Percentiles rank a stretch among this genome's conserved stretches.
Evolutionary conservation across 2,888 invertebrate species (phyloP).

Genomic region (Gisinianus flammeolus): DNA sequence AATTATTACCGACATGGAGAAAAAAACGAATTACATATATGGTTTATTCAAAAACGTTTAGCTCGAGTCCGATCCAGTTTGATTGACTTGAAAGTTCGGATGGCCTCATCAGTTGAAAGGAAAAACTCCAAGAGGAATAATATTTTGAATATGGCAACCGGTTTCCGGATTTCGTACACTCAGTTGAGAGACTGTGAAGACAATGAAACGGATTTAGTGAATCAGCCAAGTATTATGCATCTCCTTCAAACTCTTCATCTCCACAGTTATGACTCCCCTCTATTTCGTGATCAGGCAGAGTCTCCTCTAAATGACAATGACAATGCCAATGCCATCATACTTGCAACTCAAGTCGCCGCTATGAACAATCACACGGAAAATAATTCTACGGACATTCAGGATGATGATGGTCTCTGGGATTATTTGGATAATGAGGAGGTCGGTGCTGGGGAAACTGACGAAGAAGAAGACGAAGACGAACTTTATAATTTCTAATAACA

Average conservation of each 20-base stretch:
- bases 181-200: conserved; percentile 46
- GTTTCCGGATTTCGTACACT: conserved; percentile 52
- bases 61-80: conserved; percentile 54
- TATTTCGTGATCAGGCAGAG: conserved; percentile 17
- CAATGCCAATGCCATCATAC: neutral
- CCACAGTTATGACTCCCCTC: conserved; percentile 5
- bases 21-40: neutral
- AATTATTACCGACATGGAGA: neutral
- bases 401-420: conserved; percentile 55
- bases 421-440: conserved; percentile 49
- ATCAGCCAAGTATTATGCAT: conserved; percentile 41
- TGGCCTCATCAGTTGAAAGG: conserved; percentile 48
- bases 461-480: conserved; percentile 49
- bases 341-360: neutral
- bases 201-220: conserved; percentile 48
- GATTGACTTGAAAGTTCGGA: conserved; percentile 43
- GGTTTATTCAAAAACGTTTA: conserved; percentile 31
- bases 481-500: conserved; percentile 50
- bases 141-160: conserved; percentile 46
- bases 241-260: conserved; percentile 37
- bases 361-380: neutral
- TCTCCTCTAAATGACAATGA: neutral
- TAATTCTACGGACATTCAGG: neutral
- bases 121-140: conserved; percentile 41
- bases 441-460: conserved; percentile 36